These are phyloP conservation scores for Acleris sparsana DNA, from an alignment of 2,888 invertebrate genomes.

Conservation along the genomic window DNA sequence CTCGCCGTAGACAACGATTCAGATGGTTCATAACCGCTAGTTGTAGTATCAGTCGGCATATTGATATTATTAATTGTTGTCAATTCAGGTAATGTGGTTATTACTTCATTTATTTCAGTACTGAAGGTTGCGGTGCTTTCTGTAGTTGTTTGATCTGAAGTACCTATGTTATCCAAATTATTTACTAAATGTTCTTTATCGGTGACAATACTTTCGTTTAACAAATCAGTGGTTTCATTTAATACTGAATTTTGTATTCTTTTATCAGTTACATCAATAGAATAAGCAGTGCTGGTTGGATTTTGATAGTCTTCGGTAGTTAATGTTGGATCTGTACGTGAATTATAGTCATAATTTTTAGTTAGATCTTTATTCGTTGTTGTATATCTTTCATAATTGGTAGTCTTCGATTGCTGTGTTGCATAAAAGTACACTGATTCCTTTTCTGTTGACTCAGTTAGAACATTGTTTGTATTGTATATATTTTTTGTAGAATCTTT, in stretches of 20 bases:
- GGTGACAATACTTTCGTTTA: too few relatives aligned
- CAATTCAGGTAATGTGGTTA: too few relatives aligned
- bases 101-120: too few relatives aligned
- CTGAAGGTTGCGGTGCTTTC: too few relatives aligned
- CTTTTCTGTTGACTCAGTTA: not conserved
- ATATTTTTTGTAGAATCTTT: not conserved
- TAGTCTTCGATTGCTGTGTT: not conserved
- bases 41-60: conserved; percentile 5
- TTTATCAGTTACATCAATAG: not conserved
- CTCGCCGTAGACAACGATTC: conserved; percentile 4
- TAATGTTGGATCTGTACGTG: conserved; percentile 1
- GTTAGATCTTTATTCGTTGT: not conserved
- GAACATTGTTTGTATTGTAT: not conserved
- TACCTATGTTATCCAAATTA: too few relatives aligned
- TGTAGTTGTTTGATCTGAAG: too few relatives aligned
- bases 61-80: not conserved
- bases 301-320: not conserved
- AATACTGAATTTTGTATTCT: not conserved
- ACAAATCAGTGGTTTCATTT: not conserved
- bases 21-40: not conserved
- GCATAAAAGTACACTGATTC: not conserved
- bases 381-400: not conserved
- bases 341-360: not conserved
- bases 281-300: not conserved
- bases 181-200: too few relatives aligned